Conservation (phyloP, 2,113 vertebrate species). For the Nanorana parkeri region DNA sequence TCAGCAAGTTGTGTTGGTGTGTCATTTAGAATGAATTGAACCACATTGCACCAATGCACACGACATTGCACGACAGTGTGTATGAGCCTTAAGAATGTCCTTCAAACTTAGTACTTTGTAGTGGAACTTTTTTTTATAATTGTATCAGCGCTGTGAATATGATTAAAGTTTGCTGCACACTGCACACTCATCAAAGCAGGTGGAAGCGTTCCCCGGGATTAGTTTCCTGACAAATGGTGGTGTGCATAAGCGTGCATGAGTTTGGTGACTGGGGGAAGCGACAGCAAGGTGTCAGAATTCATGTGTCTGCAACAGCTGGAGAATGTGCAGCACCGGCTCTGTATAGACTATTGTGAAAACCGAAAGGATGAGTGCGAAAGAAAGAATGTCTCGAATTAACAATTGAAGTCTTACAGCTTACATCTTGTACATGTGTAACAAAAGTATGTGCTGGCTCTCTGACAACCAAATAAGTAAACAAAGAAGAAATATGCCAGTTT, state of each 20-base stretch:
- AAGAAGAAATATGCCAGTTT: too few species aligned
- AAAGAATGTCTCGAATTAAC: conserved; percentile 26
- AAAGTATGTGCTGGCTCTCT: too few species aligned
- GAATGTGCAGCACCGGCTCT: conserved; percentile 27
- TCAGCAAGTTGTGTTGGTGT: too few species aligned
- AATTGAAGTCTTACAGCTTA: background rate
- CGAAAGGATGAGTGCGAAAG: conserved; percentile 13
- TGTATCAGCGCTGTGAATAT: too few species aligned
- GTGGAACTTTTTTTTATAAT: too few species aligned
- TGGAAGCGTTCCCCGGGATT: conserved; percentile 18
- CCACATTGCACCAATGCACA: too few species aligned
- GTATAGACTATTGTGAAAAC: conserved; percentile 33
- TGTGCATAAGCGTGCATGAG: conserved; percentile 52
- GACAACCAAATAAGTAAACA: too few species aligned
- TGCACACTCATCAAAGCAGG: conserved; percentile 11
- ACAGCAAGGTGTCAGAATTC: conserved; percentile 52
- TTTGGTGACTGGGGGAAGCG: conserved; percentile 20
- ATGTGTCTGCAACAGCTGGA: conserved; percentile 74
- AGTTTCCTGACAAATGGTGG: conserved; percentile 48
- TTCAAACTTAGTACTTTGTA: too few species aligned
- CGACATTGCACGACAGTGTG: too few species aligned
- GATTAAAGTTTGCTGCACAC: background rate
- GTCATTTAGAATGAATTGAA: too few species aligned
- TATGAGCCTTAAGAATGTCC: too few species aligned
- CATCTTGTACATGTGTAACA: conserved; percentile 8